Evolutionary conservation across 1,140 invertebrate genomes (phyloP), one percentile per base, ranked within the genome.

Genomic region (Bombyx mandarina): DNA sequence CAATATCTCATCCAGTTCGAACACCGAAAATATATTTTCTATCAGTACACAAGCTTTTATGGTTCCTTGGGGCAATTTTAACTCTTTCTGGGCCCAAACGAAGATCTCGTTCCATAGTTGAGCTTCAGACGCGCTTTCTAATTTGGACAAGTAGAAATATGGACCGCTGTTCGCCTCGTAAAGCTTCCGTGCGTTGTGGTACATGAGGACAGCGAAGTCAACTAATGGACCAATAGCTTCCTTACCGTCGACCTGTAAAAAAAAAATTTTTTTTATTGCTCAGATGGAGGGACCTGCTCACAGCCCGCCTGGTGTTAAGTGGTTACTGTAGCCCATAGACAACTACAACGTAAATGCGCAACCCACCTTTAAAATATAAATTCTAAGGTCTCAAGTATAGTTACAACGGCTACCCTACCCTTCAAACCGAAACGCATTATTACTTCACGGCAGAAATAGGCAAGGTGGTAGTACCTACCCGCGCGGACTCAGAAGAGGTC

Each of bases 11-110:
- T 94, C 91, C 86, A 93, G 89, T 82, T 93, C 90, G 88, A 92
- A 93, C 7, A 88, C 86, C 0, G 92, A 91, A 12, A 93, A 67
- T 59, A 94, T 90, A 79, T 93, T 93, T 77, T 94, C 93, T 63
- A 94, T 93, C 7, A 94, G 77, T 35, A 94, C 92, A 73, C 92
- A 93, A 12, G 92, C 92, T 79, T 93, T 94, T 55, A 93, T 93
- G 6, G 90, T 91, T 22, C 92, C 91, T 62, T 77, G 72, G 0
- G 90, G 88, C 46, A 92, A 74, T 1, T 75, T 79, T 7, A 93
- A 79, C 71, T 89, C 82, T 2, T 88, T 72, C 74, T 94, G 91
- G 7, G 89, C 82, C 91, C 91, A 93, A n/a, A 88, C 76, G 71
- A 94, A 94, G 62, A 94, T 92, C n/a, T 92, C 89, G 71, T 93